These are phyloP conservation scores for Aradophagus sp. DNA, from an alignment of 1,140 invertebrate species.

Conservation along the genomic window DNA sequence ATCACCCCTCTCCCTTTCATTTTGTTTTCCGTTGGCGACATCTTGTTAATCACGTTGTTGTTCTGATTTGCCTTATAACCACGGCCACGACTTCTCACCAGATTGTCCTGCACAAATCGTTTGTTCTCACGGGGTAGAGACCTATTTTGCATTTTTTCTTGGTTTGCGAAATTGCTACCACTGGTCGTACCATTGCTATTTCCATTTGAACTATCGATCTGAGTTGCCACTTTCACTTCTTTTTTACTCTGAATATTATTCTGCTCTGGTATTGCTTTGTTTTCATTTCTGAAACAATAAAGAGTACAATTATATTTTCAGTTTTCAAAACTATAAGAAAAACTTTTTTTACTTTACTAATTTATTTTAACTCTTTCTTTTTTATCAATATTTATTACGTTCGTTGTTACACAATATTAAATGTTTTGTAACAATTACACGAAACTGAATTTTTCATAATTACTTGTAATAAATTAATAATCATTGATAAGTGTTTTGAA, in stretches of 20 bases:
- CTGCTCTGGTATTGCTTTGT: conserved; percentile 65
- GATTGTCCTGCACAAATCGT: conserved; percentile 61
- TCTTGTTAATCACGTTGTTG: conserved; percentile 67
- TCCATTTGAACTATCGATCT: conserved; percentile 64
- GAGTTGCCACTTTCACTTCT: conserved; percentile 59
- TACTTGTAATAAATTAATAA: no score
- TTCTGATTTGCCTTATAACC: conserved; percentile 69
- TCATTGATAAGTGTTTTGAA: no score
- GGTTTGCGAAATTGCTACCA: conserved; percentile 50
- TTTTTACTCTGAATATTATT: conserved; percentile 69
- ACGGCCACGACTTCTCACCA: conserved; percentile 68
- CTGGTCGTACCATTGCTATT: conserved; percentile 44
- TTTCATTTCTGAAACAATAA: conserved; percentile 67
- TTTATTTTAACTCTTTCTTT: no score
- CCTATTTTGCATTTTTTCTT: conserved; percentile 62
- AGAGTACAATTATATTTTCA: no score
- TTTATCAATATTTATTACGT: no score
- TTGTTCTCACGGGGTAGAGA: conserved; percentile 67
- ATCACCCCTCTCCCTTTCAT: conserved; percentile 69
- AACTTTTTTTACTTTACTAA: no score
- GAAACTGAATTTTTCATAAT: no score
- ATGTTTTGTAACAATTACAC: no score
- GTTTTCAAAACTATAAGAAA: no score
- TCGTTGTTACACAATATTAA: no score
- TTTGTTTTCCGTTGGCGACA: conserved; percentile 64